Evolutionary conservation across 2,888 invertebrate genomes (phyloP), one percentile per base, ranked within the genome.

Genomic region (Corythucha ciliata): DNA sequence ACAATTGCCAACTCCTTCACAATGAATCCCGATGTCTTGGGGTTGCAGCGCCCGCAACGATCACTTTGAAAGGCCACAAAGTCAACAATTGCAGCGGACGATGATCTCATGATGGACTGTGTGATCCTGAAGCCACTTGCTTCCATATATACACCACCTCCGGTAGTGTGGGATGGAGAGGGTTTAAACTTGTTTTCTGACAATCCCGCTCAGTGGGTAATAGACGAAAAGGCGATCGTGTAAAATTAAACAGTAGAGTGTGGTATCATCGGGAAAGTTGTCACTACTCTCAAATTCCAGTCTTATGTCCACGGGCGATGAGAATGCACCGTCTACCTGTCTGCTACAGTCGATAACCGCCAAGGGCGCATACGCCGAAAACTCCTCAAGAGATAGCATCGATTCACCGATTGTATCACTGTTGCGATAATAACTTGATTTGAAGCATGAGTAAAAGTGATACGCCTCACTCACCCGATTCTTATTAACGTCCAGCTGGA

Each of bases 401-500:
- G 34, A 41, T 8, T 65, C 21, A 63, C n/a, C n/a, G n/a, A n/a
- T n/a, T n/a, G 54, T 52, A 62, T 29, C 60, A 66, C 37, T 49
- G 62, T 21, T 61, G 59, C 10, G 51, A 58, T 14, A 62, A 61
- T 56, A 52, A 53, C 33, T 8, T 10, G n/a, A 10, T 32, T 50
- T 42, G 33, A 50, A 50, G 20, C 25, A 14, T 12, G 32, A 14
- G 32, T 50, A 50, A 42, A 50, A 44, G 10, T 50, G 20, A 20
- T 50, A 50, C 3, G 44, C 14, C 18, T 26, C 12, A 18, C 33
- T 57, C 48, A 36, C 63, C 25, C 60, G 55, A 29, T 63, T 60
- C 4, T 58, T 56, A 5, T 49, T 48, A 59, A 64, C 64, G 33
- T 62, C 58, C 20, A 64, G 21, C 57, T 65, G 65, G 50, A 66